Evolutionary conservation across 1,140 invertebrate genomes (phyloP).

Genomic region (Cydia splendana): DNA sequence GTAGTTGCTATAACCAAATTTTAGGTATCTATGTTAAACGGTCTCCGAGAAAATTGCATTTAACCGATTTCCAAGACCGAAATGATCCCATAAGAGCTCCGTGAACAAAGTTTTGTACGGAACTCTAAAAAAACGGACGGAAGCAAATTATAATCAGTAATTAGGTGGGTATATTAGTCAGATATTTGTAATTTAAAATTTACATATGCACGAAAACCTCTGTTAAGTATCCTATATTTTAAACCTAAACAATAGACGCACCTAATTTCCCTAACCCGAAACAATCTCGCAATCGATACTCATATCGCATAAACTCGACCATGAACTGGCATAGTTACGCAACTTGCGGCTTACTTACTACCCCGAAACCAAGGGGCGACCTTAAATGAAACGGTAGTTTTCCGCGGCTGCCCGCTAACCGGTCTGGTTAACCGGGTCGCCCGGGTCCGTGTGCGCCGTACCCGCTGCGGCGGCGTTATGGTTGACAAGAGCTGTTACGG

Average conservation of each 20-base stretch:
- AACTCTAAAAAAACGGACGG: too few relatives aligned
- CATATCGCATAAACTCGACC: constrained; percentile 38
- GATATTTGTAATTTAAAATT: too few relatives aligned
- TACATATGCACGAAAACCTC: too few relatives aligned
- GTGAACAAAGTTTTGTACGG: too few relatives aligned
- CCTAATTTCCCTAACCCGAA: not conserved
- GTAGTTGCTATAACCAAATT: too few relatives aligned
- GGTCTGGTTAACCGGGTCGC: constrained; percentile 52
- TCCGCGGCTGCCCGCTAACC: constrained; percentile 60
- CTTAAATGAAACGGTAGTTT: constrained; percentile 78
- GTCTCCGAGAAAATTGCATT: too few relatives aligned
- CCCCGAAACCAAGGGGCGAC: constrained; percentile 69
- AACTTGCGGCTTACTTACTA: constrained; percentile 70
- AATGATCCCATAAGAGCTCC: too few relatives aligned
- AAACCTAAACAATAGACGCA: constrained; percentile 20
- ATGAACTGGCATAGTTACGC: constrained; percentile 61
- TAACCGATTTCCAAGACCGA: too few relatives aligned
- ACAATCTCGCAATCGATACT: constrained; percentile 37
- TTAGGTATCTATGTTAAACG: too few relatives aligned
- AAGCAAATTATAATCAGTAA: too few relatives aligned
- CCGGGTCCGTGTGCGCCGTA: constrained; percentile 46
- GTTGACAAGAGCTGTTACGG: constrained; percentile 74
- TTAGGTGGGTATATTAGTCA: too few relatives aligned
- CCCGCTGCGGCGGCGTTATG: constrained; percentile 72
- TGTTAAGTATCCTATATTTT: too few relatives aligned